Percentiles rank a stretch among this genome's conserved stretches.
Conservation (phyloP, 2,888 invertebrate genomes). For the Watsonalla cultraria region DNA sequence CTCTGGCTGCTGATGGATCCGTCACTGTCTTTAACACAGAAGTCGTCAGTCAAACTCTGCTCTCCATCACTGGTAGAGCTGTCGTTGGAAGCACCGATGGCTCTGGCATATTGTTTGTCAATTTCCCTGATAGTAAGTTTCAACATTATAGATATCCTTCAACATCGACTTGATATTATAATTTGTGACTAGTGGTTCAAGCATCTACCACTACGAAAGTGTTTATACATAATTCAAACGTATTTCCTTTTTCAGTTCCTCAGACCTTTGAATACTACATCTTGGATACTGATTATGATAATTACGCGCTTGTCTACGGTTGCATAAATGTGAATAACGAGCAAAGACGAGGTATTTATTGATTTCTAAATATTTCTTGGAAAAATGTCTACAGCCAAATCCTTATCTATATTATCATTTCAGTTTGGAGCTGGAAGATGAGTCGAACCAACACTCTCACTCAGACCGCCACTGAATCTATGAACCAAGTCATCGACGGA, state of each 20-base stretch:
- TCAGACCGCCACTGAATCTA: constrained; percentile 10
- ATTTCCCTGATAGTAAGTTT: constrained; percentile 41
- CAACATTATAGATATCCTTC: no score
- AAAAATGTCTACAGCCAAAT: no score
- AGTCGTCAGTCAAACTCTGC: constrained; percentile 60
- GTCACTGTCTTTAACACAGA: constrained; percentile 44
- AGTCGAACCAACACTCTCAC: constrained; percentile 35
- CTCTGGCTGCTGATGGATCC: constrained; percentile 35
- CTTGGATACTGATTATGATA: constrained; percentile 77
- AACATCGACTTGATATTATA: no score
- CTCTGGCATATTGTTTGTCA: constrained; percentile 75
- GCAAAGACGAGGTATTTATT: neutral
- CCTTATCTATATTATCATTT: constrained; percentile 1
- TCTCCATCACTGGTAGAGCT: constrained; percentile 73
- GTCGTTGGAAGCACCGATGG: constrained; percentile 53
- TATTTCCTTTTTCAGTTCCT: constrained; percentile 21
- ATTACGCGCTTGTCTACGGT: constrained; percentile 80
- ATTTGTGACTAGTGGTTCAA: neutral
- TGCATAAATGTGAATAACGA: constrained; percentile 44
- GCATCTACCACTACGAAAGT: neutral
- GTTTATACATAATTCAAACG: neutral
- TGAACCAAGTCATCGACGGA: constrained; percentile 20
- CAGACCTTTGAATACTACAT: constrained; percentile 31
- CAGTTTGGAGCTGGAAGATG: constrained; percentile 49
- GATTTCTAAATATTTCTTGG: no score